Percentiles rank a stretch among this genome's conserved stretches.
Conservation (phyloP, 2,797 vertebrate genomes). For the Catostomus latipinnis region DNA sequence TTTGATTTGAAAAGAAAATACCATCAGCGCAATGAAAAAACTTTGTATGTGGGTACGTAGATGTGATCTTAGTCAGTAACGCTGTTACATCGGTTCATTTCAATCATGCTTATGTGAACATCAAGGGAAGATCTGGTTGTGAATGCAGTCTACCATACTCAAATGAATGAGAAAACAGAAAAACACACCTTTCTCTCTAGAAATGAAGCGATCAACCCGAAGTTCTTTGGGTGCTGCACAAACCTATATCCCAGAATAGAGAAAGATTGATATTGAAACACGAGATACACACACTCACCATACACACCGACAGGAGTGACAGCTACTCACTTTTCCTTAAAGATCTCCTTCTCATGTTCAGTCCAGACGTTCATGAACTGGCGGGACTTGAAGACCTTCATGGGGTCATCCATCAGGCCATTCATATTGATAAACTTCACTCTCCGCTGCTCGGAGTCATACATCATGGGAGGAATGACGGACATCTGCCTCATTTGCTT, state of each 20-base stretch:
- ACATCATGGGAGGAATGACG: constrained; percentile 99
- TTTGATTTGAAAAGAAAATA: constrained; percentile 10
- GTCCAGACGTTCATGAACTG: constrained; percentile 99
- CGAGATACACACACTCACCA: background rate
- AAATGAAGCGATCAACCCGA: constrained; percentile 96
- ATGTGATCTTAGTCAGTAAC: constrained; percentile 3
- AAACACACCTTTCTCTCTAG: constrained; percentile 93
- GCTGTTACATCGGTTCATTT: constrained; percentile 1
- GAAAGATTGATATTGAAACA: background rate
- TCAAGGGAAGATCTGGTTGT: background rate
- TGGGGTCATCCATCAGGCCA: constrained; percentile 97
- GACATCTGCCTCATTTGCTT: constrained; percentile 99
- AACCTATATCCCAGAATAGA: constrained; percentile 79
- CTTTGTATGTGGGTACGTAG: background rate
- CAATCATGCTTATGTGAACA: constrained; percentile 9
- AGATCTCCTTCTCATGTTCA: constrained; percentile 97
- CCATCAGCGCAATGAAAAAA: background rate
- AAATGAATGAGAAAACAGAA: background rate
- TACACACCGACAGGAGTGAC: background rate
- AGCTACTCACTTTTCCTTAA: constrained; percentile 93
- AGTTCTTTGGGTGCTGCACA: constrained; percentile 99
- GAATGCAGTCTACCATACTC: constrained; percentile 15
- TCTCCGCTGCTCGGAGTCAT: constrained; percentile 92
- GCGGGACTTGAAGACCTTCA: constrained; percentile 97
- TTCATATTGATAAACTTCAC: constrained; percentile 99